Evolutionary conservation across 2,797 vertebrate genomes (phyloP).

Genomic region (Chloroceryle amazona): DNA sequence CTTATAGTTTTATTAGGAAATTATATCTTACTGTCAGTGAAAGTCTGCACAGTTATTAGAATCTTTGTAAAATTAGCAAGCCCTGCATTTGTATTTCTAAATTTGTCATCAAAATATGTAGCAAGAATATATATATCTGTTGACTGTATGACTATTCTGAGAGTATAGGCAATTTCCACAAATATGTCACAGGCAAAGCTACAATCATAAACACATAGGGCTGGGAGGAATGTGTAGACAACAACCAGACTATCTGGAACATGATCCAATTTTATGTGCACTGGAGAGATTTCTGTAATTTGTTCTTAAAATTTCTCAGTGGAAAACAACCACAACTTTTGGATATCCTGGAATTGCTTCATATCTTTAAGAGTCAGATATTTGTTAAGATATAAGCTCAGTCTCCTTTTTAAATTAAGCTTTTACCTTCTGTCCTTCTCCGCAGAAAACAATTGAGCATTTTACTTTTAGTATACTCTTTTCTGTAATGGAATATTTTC

Average conservation of each 20-base stretch:
- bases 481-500: neutral
- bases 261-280: neutral
- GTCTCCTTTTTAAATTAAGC: neutral
- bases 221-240: neutral
- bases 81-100: neutral
- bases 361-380: fast-evolving
- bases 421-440: neutral
- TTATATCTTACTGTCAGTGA: neutral
- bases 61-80: neutral
- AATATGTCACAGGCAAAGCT: neutral
- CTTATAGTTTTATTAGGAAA: neutral
- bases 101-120: neutral
- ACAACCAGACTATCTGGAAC: neutral
- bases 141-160: neutral
- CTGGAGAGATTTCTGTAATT: neutral
- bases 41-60: neutral
- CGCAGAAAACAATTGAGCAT: neutral
- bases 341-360: neutral
- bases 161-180: neutral
- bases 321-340: neutral
- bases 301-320: neutral
- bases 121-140: neutral
- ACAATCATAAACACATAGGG: neutral
- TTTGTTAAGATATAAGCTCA: neutral
- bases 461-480: neutral